phyloP scores from a whole-genome alignment of 1,140 invertebrate genomes.

The Linepithema humile region DNA sequence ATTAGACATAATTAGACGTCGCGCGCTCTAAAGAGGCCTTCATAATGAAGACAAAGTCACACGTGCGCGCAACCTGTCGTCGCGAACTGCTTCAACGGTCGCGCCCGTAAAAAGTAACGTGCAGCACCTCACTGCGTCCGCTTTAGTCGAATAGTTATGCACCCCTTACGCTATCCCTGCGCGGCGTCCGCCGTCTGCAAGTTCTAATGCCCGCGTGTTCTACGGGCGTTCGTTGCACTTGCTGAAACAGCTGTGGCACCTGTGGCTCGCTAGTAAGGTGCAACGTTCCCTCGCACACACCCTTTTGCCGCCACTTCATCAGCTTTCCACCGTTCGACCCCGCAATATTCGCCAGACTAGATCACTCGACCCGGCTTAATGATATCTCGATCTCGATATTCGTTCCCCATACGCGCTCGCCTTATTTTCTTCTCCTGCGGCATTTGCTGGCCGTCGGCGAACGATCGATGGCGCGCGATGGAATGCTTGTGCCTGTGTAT shows the following conservation, averaged over 20 bases:
- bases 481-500: not conserved
- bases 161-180: conserved; percentile 70
- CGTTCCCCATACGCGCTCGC: not conserved
- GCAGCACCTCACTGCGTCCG: conserved; percentile 67
- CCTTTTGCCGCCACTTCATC: conserved; percentile 51
- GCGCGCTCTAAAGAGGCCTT: not conserved
- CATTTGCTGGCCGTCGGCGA: conserved; percentile 12
- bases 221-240: conserved; percentile 79
- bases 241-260: conserved; percentile 81
- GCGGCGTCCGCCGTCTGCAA: conserved; percentile 69
- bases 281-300: conserved; percentile 73
- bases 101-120: conserved; percentile 51
- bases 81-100: conserved; percentile 76
- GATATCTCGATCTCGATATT: conserved; percentile 48
- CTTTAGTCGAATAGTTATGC: conserved; percentile 78
- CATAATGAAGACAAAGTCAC: conserved; percentile 14
- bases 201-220: conserved; percentile 78
- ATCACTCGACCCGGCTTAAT: conserved; percentile 71
- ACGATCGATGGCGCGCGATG: not conserved
- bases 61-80: conserved; percentile 63
- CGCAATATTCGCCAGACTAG: conserved; percentile 72
- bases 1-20: conserved; percentile 32
- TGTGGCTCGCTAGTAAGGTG: conserved; percentile 79
- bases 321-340: conserved; percentile 65
- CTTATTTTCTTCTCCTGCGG: not conserved